These are phyloP conservation scores for Phylloscopus trochilus DNA, from an alignment of 2,113 vertebrate species.

Conservation along the genomic window DNA sequence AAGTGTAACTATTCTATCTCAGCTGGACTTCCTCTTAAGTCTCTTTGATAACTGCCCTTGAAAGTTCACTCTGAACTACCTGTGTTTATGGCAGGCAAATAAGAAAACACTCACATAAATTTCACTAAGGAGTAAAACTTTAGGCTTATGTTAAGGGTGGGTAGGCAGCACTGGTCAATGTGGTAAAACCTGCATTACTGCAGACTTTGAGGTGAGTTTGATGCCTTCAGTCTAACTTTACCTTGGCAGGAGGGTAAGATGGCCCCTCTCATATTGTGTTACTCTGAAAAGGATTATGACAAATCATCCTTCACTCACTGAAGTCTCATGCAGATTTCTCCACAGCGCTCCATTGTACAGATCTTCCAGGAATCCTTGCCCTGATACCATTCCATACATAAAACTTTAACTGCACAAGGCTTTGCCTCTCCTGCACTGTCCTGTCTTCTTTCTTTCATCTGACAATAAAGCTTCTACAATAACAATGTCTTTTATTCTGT, in stretches of 20 bases:
- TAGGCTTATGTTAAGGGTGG: neutral
- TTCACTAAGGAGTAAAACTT: neutral
- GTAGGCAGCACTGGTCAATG: neutral
- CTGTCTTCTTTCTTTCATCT: slow-evolving; percentile 12
- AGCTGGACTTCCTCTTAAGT: neutral
- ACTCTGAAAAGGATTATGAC: neutral
- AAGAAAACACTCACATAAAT: neutral
- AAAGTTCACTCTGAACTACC: neutral
- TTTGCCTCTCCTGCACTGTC: neutral
- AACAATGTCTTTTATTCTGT: slow-evolving; percentile 9
- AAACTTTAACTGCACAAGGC: neutral
- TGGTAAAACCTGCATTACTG: neutral
- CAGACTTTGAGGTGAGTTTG: neutral
- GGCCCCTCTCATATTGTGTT: neutral
- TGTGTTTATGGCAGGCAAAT: neutral
- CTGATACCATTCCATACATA: neutral
- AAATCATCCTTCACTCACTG: neutral
- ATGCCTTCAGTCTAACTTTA: neutral
- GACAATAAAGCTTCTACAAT: neutral
- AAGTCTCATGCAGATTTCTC: neutral
- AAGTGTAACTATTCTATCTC: neutral
- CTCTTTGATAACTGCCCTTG: neutral
- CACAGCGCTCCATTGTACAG: neutral
- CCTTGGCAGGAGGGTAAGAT: neutral
- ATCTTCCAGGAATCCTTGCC: neutral